Base-by-base conservation (phyloP, 2,797 vertebrate species). In the Aythya fuligula region DNA sequence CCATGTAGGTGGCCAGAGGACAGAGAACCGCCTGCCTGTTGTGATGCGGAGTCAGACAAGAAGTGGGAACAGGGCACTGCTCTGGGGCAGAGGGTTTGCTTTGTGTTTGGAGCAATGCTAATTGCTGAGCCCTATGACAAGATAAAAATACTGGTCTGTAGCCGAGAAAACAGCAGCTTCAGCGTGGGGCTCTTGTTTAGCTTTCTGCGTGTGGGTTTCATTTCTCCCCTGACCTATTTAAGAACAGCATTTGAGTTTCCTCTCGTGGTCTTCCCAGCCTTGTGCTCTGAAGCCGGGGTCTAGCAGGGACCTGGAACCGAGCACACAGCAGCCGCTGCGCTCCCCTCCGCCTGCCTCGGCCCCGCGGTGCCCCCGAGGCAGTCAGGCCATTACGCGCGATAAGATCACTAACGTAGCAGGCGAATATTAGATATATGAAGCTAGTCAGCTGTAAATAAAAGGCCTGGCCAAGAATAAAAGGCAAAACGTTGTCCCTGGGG, bases 361-460 rank as follows among this genome's bases (percentile, higher is more conserved):
- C 80, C 90, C 87, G 75, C 67, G 20, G 60, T 64, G 47, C 81
- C 92, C 93, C 65, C 75, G 66, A 92, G 90, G 90, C 24, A 85
- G 80, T 80, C 25, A 11, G 32, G 72, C 90, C 86, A 91, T 96
- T 97, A 92, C 53, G 12, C 91, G 80, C 54, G 43, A 77, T 95
- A 87, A 90, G 91, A 94, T 96, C 93, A 85, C 91, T 96, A 89
- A 88, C 49, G 1, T 90, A 94, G 95, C 93, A 96, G 95, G 95
- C 94, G 90, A 95, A 75, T 95, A 85, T 94, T 94, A 89, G 90
- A 85, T 94, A 80, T 77, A 92, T 93, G 80, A 94, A 93, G 64
- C 77, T 93, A 94, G 93, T 85, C 90, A 74, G 61, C 91, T 94
- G 93, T 92, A 90, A 96, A 66, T 96, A 95, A 96, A 94, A 85